These are phyloP conservation scores for Mycteria americana DNA, from an alignment of 2,797 vertebrate genomes.

Conservation along the genomic window DNA sequence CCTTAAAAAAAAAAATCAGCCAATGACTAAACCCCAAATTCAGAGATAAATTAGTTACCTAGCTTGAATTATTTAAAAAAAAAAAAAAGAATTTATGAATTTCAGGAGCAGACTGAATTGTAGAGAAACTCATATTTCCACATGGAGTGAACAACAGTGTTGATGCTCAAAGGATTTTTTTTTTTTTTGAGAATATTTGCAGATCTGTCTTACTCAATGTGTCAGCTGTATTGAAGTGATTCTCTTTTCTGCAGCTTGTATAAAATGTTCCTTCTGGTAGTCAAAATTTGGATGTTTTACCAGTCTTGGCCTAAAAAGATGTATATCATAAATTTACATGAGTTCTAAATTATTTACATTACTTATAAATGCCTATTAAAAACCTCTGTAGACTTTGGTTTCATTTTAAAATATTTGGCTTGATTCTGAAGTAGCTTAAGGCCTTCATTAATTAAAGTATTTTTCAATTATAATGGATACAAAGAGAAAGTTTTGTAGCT, in stretches of 20 bases:
- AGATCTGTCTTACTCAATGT: not conserved
- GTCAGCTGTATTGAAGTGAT: not conserved
- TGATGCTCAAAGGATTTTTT: not conserved
- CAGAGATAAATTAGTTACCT: not conserved
- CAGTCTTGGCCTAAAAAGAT: not conserved
- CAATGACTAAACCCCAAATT: not conserved
- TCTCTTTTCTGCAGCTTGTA: not conserved
- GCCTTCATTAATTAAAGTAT: not conserved
- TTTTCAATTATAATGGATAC: not conserved
- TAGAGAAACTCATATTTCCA: not conserved
- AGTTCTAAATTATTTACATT: not conserved
- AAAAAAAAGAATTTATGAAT: not conserved
- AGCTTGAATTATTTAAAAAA: not conserved
- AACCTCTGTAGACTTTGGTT: not conserved
- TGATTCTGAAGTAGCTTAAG: not conserved
- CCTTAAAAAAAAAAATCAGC: not conserved
- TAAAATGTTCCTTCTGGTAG: not conserved
- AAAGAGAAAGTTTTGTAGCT: not conserved
- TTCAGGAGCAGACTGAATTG: not conserved
- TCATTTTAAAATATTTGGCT: not conserved
- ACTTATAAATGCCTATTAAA: not conserved
- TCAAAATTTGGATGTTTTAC: not conserved
- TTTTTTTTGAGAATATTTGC: not conserved
- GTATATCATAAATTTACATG: not conserved
- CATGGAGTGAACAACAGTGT: not conserved